Percentiles rank a stretch among this genome's conserved stretches.
phyloP scores from a whole-genome alignment of 2,113 vertebrate genomes.

The Azemiops feae region DNA sequence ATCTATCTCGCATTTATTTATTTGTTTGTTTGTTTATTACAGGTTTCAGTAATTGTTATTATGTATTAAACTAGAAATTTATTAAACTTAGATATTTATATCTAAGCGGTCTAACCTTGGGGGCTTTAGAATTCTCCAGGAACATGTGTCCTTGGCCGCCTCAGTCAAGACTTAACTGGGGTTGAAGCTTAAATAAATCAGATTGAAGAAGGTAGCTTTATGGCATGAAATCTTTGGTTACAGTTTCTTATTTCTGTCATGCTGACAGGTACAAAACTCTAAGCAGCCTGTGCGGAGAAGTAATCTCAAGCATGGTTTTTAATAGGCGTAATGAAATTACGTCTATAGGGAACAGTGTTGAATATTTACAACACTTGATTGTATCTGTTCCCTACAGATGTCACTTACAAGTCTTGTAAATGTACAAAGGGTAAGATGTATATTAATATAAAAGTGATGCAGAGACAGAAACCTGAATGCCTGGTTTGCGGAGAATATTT shows the following conservation, averaged over 20 bases:
- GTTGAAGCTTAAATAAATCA: not conserved
- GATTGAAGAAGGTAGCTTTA: not conserved
- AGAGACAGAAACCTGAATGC: not conserved
- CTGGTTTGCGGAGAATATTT: not conserved
- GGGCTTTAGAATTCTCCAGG: not conserved
- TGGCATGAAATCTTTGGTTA: not conserved
- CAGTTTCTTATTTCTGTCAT: not conserved
- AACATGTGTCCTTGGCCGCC: not conserved
- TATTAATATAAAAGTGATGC: not conserved
- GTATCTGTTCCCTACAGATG: not conserved
- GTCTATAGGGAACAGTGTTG: not conserved
- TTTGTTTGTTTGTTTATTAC: not conserved
- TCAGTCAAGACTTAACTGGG: not conserved
- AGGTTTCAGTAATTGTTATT: not conserved
- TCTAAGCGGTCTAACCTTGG: not conserved
- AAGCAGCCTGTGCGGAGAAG: not conserved
- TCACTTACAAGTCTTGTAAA: not conserved
- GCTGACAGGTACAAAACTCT: not conserved
- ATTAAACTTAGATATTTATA: not conserved
- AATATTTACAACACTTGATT: not conserved
- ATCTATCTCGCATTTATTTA: not conserved
- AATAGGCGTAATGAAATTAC: not conserved
- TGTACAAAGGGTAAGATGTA: not conserved
- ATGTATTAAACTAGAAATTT: not conserved
- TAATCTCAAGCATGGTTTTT: not conserved